Base-by-base conservation (phyloP, 2,888 invertebrate genomes). In the Drosophila planitibia region DNA sequence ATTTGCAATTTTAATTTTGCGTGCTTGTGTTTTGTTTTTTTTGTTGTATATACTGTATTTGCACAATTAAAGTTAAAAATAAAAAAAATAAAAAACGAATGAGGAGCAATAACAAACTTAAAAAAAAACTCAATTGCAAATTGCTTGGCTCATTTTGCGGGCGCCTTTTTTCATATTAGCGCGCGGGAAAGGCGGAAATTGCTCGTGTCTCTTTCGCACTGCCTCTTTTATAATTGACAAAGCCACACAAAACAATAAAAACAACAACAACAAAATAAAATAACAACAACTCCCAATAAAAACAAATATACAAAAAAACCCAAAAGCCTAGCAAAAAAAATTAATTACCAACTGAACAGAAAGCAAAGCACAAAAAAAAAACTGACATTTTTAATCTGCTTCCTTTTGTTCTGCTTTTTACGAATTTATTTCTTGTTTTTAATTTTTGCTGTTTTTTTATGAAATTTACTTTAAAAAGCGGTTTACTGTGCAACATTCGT, bases 1-100 rank as follows among this genome's bases (percentile, higher is more conserved):
- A 82, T 86, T 86, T 86, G 86, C 86, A 86, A 89, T 86, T 86
- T 87, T 77, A 82, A 89, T 86, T 89, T 80, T 70, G 69, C 72
- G 72, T 76, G 68, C 41, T 61, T 70, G n/a, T 49, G 53, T 58
- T 51, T 41, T 58, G 44, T 37, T 69, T 52, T 70, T 58, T 53
- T 58, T 55, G 16, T 47, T 25, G 4, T 69, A 60, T 62, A 39
- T 47, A 25, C 62, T 33, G 63, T 52, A 53, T 82, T 76, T 74
- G 65, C 79, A 70, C 72, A 79, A 79, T 82, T 81, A 77, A 81
- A 86, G 76, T 86, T 57, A 83, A 70, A 74, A 80, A 85, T 63
- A 67, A 22, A 62, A 55, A 30, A 51, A 35, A 74, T 60, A 72
- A 53, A 16, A 52, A 61, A 62, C 44, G 55, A 66, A 58, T 73